Evolutionary conservation across 2,113 vertebrate genomes (phyloP).

Genomic region (Excalfactoria chinensis): DNA sequence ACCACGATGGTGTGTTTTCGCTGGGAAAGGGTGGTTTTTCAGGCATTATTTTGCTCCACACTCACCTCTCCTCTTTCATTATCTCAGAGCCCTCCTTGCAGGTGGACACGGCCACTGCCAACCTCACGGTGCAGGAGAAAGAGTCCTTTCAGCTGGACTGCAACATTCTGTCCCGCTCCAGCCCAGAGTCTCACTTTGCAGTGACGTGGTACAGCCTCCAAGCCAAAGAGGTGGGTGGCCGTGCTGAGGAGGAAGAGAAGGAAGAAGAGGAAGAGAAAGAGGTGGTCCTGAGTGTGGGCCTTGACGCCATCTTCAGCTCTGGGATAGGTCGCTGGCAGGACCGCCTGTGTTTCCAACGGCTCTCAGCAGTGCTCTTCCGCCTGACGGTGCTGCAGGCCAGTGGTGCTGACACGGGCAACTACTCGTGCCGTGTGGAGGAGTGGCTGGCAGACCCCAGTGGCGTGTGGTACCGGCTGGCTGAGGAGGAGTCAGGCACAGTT

Average conservation of each 20-base stretch:
- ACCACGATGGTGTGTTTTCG: rapidly evolving
- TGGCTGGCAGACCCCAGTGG: conserved; percentile 92
- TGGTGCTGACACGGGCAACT: conserved; percentile 85
- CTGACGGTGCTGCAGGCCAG: conserved; percentile 87
- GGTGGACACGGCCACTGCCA: conserved; percentile 88
- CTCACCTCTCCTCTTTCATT: neutral
- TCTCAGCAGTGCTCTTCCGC: conserved; percentile 86
- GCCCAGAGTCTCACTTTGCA: conserved; percentile 90
- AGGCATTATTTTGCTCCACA: rapidly evolving
- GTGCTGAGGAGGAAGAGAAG: neutral
- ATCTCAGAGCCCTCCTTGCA: conserved; percentile 86
- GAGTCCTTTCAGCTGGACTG: conserved; percentile 89
- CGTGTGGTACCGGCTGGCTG: conserved; percentile 90
- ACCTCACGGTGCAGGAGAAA: conserved; percentile 87
- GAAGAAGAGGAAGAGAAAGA: conserved; percentile 69
- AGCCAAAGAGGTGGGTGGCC: conserved; percentile 46
- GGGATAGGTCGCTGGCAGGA: conserved; percentile 86
- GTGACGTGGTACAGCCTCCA: conserved; percentile 91
- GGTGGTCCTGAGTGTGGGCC: conserved; percentile 72
- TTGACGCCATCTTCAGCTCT: conserved; percentile 84
- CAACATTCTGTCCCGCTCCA: conserved; percentile 89
- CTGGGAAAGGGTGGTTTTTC: neutral
- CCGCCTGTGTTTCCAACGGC: conserved; percentile 91
- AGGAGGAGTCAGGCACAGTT: conserved; percentile 88
- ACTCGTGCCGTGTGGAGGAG: conserved; percentile 93